phyloP scores from a whole-genome alignment of 2,888 invertebrate species.

The Myathropa florea region DNA sequence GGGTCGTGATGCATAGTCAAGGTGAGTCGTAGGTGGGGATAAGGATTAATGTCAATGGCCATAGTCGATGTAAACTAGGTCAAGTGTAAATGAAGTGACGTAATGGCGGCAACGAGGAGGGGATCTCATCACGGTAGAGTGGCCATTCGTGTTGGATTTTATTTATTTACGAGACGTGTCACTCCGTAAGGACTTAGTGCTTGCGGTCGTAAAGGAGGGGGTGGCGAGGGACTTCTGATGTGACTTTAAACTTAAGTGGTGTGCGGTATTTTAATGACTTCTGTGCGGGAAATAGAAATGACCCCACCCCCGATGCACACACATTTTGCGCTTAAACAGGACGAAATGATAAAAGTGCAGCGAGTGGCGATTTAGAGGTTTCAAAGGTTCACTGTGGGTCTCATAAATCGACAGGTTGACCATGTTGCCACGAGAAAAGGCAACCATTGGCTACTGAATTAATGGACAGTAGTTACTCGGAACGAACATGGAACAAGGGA shows the following conservation, averaged over 20 bases:
- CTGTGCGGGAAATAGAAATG: conserved; percentile 9
- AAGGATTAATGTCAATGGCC: conserved; percentile 50
- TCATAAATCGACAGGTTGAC: background rate
- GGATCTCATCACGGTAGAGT: conserved; percentile 39
- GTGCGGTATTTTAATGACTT: conserved; percentile 47
- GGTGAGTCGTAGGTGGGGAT: background rate
- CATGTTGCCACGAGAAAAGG: background rate
- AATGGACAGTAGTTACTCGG: background rate
- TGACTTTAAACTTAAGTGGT: conserved; percentile 59
- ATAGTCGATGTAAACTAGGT: conserved; percentile 43
- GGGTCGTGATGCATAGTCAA: background rate
- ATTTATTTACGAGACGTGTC: conserved; percentile 48
- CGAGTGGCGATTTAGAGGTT: background rate
- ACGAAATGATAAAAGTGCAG: background rate
- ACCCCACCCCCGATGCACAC: background rate
- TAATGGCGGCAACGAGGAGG: conserved; percentile 7
- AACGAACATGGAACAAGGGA: background rate
- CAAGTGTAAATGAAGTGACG: conserved; percentile 51
- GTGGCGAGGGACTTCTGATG: conserved; percentile 26
- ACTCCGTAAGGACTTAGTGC: background rate
- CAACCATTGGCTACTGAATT: background rate
- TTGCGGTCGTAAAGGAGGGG: background rate
- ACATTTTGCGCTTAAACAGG: background rate
- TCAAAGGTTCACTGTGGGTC: background rate
- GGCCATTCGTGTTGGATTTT: conserved; percentile 47